A percentile compares a stretch with the other conserved stretches of the same genome.
Conservation (phyloP, 2,888 invertebrate species). For the Choristoneura rosaceana region DNA sequence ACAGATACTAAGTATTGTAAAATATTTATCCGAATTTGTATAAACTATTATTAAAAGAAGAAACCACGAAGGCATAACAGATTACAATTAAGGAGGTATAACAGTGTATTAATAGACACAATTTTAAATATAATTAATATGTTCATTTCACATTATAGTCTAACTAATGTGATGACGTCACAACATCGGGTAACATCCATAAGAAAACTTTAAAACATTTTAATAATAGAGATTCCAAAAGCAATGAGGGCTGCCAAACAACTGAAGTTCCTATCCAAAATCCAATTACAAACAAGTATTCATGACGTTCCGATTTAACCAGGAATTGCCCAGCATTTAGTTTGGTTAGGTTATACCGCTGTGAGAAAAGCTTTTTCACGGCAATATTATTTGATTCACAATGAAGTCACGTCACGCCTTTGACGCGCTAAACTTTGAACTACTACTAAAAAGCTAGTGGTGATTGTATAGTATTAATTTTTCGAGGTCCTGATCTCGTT, state of each 20-base stretch:
- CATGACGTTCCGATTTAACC: neutral
- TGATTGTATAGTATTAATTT: too few relatives aligned
- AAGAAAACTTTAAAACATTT: conserved; percentile 5
- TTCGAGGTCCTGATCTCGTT: too few relatives aligned
- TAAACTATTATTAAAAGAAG: neutral
- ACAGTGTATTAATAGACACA: neutral
- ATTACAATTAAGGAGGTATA: neutral
- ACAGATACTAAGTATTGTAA: too few relatives aligned
- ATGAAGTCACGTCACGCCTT: too few relatives aligned
- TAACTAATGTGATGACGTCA: conserved; percentile 7
- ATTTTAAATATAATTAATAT: neutral
- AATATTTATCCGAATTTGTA: neutral
- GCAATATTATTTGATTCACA: too few relatives aligned
- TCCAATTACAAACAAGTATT: neutral
- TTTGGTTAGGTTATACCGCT: too few relatives aligned
- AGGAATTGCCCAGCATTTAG: too few relatives aligned
- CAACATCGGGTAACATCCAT: conserved; percentile 14
- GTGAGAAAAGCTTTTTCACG: too few relatives aligned
- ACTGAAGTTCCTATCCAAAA: neutral
- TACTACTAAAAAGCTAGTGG: too few relatives aligned
- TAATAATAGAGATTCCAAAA: conserved; percentile 29
- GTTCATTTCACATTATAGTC: neutral
- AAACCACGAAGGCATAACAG: neutral
- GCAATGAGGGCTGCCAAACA: neutral
- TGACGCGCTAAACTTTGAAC: too few relatives aligned